Conservation (phyloP, 2,888 invertebrate genomes). For the Lumbricus terrestris region DNA sequence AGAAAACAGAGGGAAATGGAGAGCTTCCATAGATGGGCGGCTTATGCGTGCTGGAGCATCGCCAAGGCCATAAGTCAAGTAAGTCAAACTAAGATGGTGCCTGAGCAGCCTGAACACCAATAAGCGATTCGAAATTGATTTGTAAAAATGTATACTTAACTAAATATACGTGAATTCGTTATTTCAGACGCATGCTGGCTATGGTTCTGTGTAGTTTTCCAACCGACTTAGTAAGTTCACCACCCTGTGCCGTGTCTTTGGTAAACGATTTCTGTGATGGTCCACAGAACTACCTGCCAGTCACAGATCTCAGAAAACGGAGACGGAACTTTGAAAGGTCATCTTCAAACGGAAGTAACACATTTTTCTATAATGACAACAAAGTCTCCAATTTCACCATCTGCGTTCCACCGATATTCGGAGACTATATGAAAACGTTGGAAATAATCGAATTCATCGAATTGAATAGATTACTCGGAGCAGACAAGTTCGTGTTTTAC, state of each 20-base stretch:
- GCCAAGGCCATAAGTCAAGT: too few relatives aligned
- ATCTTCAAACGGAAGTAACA: not conserved
- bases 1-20: too few relatives aligned
- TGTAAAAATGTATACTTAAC: too few relatives aligned
- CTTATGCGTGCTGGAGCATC: too few relatives aligned
- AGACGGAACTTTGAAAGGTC: not conserved
- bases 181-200: not conserved
- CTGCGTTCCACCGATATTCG: slow-evolving; percentile 55
- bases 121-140: too few relatives aligned
- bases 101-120: too few relatives aligned
- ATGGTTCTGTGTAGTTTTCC: not conserved
- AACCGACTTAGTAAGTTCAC: not conserved
- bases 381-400: slow-evolving; percentile 41
- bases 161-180: too few relatives aligned
- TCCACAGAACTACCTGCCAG: not conserved
- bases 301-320: not conserved
- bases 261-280: not conserved
- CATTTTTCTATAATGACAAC: too few relatives aligned
- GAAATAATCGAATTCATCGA: slow-evolving; percentile 54
- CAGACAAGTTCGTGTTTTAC: slow-evolving; percentile 49
- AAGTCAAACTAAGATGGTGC: too few relatives aligned
- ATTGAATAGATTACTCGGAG: slow-evolving; percentile 49
- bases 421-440: slow-evolving; percentile 43
- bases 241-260: not conserved
- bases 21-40: too few relatives aligned